Percentiles rank a stretch among this genome's conserved stretches.
Conservation (phyloP, 2,888 invertebrate species). For the Nasonia oneida region DNA sequence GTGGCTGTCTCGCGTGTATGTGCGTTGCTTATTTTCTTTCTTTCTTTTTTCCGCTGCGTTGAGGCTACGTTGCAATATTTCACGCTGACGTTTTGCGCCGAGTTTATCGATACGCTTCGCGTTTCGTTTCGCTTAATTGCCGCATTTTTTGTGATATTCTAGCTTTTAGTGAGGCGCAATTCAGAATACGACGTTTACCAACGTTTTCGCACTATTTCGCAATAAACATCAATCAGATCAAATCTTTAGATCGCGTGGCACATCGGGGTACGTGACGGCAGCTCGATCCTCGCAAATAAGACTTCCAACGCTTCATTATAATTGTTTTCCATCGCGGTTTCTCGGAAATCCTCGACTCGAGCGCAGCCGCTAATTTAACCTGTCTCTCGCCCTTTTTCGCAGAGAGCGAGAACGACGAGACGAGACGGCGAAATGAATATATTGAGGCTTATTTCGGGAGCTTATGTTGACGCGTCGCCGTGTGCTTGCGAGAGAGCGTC, state of each 20-base stretch:
- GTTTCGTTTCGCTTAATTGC: too few relatives aligned
- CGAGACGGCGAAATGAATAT: slow-evolving; percentile 11
- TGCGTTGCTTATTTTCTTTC: neutral
- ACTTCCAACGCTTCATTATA: neutral
- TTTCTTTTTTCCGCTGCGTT: neutral
- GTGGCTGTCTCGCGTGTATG: neutral
- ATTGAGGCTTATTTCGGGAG: slow-evolving; percentile 54
- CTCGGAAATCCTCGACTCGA: neutral
- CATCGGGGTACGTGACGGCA: neutral
- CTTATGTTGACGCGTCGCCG: slow-evolving; percentile 36
- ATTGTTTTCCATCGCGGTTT: slow-evolving; percentile 22
- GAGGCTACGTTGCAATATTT: neutral
- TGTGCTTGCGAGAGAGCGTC: neutral
- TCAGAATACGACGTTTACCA: too few relatives aligned
- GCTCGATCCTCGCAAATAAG: neutral
- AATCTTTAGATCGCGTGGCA: neutral
- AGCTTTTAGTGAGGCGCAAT: too few relatives aligned
- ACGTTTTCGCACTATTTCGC: neutral
- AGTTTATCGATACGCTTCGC: neutral
- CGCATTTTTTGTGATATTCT: too few relatives aligned
- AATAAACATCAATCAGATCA: neutral
- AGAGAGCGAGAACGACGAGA: too few relatives aligned
- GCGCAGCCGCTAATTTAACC: slow-evolving; percentile 41
- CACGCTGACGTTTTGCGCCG: neutral
- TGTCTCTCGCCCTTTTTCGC: slow-evolving; percentile 8